phyloP scores from a whole-genome alignment of 2,113 vertebrate species.

The Tamias sibiricus region DNA sequence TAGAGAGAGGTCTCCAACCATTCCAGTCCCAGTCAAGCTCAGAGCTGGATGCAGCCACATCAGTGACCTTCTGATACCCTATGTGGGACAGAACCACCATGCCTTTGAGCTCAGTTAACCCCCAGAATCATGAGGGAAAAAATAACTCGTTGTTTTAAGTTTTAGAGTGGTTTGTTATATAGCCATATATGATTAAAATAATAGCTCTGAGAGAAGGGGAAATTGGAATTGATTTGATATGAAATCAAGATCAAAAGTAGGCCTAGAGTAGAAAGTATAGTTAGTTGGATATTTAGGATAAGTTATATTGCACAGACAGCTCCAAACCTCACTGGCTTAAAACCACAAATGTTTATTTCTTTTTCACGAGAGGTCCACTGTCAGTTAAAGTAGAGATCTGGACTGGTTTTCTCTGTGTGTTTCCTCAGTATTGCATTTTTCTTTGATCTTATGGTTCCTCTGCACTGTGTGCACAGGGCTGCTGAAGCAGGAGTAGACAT shows the following conservation, averaged over 20 bases:
- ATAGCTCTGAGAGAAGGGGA: neutral
- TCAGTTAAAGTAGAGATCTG: neutral
- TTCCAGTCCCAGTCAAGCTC: neutral
- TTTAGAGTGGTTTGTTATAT: neutral
- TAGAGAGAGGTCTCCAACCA: neutral
- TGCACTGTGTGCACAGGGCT: neutral
- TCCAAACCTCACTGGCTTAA: neutral
- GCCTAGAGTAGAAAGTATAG: neutral
- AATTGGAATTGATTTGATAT: neutral
- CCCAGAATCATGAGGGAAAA: neutral
- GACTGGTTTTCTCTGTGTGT: no score
- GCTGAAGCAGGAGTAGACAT: neutral
- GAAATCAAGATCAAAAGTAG: neutral
- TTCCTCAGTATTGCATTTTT: neutral
- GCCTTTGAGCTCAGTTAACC: neutral
- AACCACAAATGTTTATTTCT: neutral
- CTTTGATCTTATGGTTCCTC: neutral
- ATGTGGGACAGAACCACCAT: neutral
- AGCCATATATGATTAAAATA: neutral
- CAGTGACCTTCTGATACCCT: neutral
- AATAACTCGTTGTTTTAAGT: neutral
- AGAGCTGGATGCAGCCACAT: neutral
- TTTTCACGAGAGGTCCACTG: neutral
- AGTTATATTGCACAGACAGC: neutral
- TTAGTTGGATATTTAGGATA: neutral